Percentiles rank a stretch among this genome's conserved stretches.
Evolutionary conservation across 2,888 invertebrate genomes (phyloP).

Genomic region (Catotricha subobsoleta): DNA sequence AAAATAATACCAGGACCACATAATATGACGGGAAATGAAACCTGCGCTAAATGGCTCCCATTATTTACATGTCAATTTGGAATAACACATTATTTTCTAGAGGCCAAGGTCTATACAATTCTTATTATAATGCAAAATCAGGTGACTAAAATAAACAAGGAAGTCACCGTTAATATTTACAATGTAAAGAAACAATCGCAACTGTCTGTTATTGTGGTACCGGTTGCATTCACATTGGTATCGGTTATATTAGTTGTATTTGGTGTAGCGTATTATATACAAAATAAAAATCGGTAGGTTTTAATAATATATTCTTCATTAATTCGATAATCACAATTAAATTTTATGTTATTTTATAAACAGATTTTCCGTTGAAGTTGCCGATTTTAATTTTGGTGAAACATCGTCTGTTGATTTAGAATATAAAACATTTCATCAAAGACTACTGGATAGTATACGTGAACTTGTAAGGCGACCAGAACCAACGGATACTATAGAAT

Average conservation of each 20-base stretch:
- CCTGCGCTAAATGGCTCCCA: slow-evolving; percentile 33
- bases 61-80: slow-evolving; percentile 40
- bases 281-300: slow-evolving; percentile 54
- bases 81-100: slow-evolving; percentile 48
- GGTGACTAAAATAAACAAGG: slow-evolving; percentile 46
- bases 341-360: slow-evolving; percentile 15
- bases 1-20: slow-evolving; percentile 37
- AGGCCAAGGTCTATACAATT: slow-evolving; percentile 55
- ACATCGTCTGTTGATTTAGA: slow-evolving; percentile 55
- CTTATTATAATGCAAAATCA: slow-evolving; percentile 62
- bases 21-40: slow-evolving; percentile 61
- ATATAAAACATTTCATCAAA: slow-evolving; percentile 71
- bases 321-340: background rate
- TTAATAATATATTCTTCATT: slow-evolving; percentile 2
- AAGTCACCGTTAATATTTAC: slow-evolving; percentile 63
- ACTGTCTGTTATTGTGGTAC: slow-evolving; percentile 74
- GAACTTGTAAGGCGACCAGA: slow-evolving; percentile 33
- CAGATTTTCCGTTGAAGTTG: slow-evolving; percentile 69
- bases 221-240: slow-evolving; percentile 61
- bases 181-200: slow-evolving; percentile 66
- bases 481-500: background rate
- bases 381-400: slow-evolving; percentile 79
- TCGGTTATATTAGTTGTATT: slow-evolving; percentile 72
- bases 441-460: slow-evolving; percentile 58
- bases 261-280: slow-evolving; percentile 72